Base-by-base conservation (phyloP, 2,113 vertebrate genomes). In the Myrmecobius fasciatus region DNA sequence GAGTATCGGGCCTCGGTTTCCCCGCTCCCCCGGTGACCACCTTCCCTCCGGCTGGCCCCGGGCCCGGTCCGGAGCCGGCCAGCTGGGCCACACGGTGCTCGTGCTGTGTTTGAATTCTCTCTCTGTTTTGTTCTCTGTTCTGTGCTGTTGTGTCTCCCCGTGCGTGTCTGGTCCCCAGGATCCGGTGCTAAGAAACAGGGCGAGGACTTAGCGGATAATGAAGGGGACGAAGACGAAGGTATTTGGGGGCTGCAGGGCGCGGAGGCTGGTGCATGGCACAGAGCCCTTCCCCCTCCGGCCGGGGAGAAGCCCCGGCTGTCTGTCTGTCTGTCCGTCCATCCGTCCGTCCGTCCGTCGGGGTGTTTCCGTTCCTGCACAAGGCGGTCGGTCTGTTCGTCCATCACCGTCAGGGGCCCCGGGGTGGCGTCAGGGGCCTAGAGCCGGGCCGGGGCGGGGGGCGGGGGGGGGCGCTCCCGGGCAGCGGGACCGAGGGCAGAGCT, bases 201-300 rank as follows among this genome's bases (percentile, higher is more conserved):
- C 97, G 99, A 99, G 99, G 99, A 99, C 99, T 99, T 99, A 98
- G 99, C 99, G 98, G 99, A 99, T 99, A 99, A 99, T 99, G 99
- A 99, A 99, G 99, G 99, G 99, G 99, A 99, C 99, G 99, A 99
- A 99, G 99, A 99, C 83, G 99, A 99, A 99, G 99, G 99, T 99
- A 99, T 99, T 99, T 99, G 97, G 98, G 99, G 99, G 99, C 98
- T 99, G 98, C 98, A 99, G 98, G 98, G 97, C 94, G 96, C 60
- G 98, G 99, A 98, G 98, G 98, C 98, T 98, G 98, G 98, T 99
- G 99, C 99, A 99, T 99, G 99, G 98, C 98, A 98, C 97, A 98
- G 97, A 98, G 97, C 97, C 97, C 97, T 97, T 98, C 96, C 96
- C 96, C 96, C 92, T 97, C 93, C 98, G 97, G 89, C 96, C 48